These are phyloP conservation scores for Catonia carolina DNA, from an alignment of 2,888 invertebrate species.

Conservation along the genomic window DNA sequence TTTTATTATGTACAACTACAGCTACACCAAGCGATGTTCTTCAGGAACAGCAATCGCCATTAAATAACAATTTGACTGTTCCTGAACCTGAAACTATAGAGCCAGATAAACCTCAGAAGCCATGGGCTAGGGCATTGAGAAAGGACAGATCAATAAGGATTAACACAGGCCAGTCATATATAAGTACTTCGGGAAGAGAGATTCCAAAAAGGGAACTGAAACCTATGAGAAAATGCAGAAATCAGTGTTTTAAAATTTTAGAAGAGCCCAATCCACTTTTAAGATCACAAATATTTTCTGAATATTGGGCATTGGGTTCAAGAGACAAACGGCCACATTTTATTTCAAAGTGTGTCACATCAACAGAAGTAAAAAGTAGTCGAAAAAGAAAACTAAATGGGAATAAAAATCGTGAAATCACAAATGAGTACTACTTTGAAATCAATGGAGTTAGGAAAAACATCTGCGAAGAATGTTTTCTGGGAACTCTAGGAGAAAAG, in stretches of 20 bases:
- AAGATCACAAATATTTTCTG: neutral
- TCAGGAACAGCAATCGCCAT: neutral
- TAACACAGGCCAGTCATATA: constrained; percentile 4
- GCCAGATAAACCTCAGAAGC: neutral
- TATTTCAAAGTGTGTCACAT: neutral
- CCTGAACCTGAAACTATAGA: neutral
- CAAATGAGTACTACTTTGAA: neutral
- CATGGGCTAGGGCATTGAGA: constrained; percentile 6
- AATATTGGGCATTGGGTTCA: neutral
- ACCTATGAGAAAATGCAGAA: constrained; percentile 1
- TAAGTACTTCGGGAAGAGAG: constrained; percentile 4
- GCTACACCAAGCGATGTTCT: neutral
- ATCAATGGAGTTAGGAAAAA: neutral
- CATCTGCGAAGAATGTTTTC: neutral
- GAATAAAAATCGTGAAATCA: neutral
- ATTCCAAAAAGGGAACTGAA: neutral
- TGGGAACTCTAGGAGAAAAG: neutral
- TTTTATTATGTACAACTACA: neutral
- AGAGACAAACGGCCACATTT: neutral
- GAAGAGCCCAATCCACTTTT: constrained; percentile 1
- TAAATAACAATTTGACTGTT: neutral
- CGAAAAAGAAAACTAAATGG: neutral
- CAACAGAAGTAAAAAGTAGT: neutral
- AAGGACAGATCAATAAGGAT: constrained; percentile 4
- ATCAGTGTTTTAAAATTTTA: neutral